Evolutionary conservation across 2,797 vertebrate genomes (phyloP).

Genomic region (Galago senegalensis): DNA sequence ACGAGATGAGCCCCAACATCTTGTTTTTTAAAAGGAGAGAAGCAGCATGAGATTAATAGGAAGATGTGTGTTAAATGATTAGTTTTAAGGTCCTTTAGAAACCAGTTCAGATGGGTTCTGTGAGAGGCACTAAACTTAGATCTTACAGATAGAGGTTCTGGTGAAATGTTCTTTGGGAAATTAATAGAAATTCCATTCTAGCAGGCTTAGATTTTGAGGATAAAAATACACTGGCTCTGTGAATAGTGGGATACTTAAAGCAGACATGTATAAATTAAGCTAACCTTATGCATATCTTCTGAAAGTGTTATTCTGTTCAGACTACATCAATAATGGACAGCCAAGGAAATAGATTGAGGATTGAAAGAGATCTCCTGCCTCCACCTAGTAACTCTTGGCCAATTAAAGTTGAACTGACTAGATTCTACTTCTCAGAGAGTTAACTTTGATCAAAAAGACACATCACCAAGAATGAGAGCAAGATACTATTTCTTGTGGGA

Average conservation of each 20-base stretch:
- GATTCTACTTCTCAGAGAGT: constrained; percentile 33
- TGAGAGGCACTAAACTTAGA: constrained; percentile 60
- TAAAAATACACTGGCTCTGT: constrained; percentile 77
- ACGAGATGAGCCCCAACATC: constrained; percentile 18
- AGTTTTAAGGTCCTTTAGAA: constrained; percentile 46
- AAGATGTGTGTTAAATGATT: neutral
- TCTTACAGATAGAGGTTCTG: constrained; percentile 62
- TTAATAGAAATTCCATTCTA: constrained; percentile 70
- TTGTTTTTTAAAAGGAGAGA: neutral
- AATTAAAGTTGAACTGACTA: neutral
- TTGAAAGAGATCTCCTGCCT: neutral
- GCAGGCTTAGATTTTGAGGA: constrained; percentile 72
- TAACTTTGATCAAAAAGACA: constrained; percentile 46
- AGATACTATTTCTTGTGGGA: neutral
- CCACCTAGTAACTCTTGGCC: neutral
- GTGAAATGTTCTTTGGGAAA: constrained; percentile 62
- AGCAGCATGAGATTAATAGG: neutral
- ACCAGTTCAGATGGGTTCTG: constrained; percentile 45
- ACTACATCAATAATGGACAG: neutral
- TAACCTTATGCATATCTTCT: constrained; percentile 66
- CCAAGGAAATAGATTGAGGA: neutral
- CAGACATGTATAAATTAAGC: constrained; percentile 72
- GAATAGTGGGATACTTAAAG: constrained; percentile 57
- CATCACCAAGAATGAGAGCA: neutral
- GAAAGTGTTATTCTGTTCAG: constrained; percentile 55